Evolutionary conservation across 2,888 invertebrate species (phyloP), one percentile per base, ranked within the genome.

Genomic region (Napeogenes inachia): DNA sequence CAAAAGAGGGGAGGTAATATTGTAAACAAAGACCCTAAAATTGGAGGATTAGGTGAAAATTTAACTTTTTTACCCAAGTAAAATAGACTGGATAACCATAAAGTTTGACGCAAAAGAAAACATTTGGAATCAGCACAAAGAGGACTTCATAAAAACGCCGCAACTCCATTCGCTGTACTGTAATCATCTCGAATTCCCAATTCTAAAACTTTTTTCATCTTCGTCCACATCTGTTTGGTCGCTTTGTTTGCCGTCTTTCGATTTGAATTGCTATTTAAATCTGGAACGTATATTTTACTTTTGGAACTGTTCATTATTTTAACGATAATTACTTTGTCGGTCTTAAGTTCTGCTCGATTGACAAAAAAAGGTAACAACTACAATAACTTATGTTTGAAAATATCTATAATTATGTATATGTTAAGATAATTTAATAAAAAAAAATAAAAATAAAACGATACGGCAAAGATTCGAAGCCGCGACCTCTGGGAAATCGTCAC

Each of bases 161-260:
- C 84, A 78, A 85, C 87, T 86, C 81, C 83, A 87, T 88, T 89
- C 81, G 78, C 75, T 83, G 87, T 86, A 86, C 85, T 81, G 87
- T 88, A 88, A 89, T 89, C 86, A 88, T 89, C 84, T 82, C 73
- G 81, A 80, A 84, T 84, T 85, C 77, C 80, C 82, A 84, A 86
- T 87, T 82, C 78, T 73, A 73, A 81, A 89, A 89, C 85, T 89
- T 89, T 89, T 89, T 89, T 89, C 89, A 89, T 89, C 83, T 89
- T 80, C 84, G 84, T 87, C 81, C 85, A 82, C 88, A 89, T 89
- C 89, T 88, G 89, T 82, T 86, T 79, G 77, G 77, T 70, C 75
- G 78, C 77, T 80, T 80, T 75, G 75, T 71, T 80, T 75, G 75
- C 71, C 74, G 75, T 76, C 77, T 83, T 82, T 83, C 81, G 79